These are phyloP conservation scores for Morpho deidamia DNA, from an alignment of 2,888 invertebrate genomes.

Conservation along the genomic window DNA sequence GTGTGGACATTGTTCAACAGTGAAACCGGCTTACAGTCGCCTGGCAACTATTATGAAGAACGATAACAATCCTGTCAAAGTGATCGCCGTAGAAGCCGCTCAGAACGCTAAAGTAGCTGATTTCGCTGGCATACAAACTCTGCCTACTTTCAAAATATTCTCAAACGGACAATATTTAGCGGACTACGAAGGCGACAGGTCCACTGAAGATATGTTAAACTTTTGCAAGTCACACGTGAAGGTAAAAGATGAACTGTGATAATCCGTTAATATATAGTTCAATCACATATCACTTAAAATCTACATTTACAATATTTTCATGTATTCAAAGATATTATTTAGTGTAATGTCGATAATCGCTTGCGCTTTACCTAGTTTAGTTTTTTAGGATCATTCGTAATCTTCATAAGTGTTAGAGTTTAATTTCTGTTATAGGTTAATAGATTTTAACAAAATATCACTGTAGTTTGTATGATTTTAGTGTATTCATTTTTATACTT, in stretches of 20 bases:
- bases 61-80: constrained; percentile 49
- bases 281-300: neutral
- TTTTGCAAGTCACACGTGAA: constrained; percentile 57
- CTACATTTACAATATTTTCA: too few relatives aligned
- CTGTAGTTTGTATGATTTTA: too few relatives aligned
- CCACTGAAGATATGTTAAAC: constrained; percentile 70
- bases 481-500: too few relatives aligned
- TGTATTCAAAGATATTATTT: too few relatives aligned
- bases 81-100: constrained; percentile 83
- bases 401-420: too few relatives aligned
- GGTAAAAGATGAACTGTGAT: constrained; percentile 66
- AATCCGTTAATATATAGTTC: neutral
- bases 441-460: too few relatives aligned
- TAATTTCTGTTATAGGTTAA: too few relatives aligned
- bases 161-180: constrained; percentile 67
- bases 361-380: too few relatives aligned
- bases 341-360: too few relatives aligned
- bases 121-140: constrained; percentile 79
- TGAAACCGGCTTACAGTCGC: constrained; percentile 82
- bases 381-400: too few relatives aligned
- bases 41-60: constrained; percentile 70
- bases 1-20: constrained; percentile 84
- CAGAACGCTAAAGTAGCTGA: constrained; percentile 78
- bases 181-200: constrained; percentile 79
- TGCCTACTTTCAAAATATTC: constrained; percentile 84